These are phyloP conservation scores for Brachystomella parvula DNA, from an alignment of 1,140 invertebrate genomes.

Conservation along the genomic window DNA sequence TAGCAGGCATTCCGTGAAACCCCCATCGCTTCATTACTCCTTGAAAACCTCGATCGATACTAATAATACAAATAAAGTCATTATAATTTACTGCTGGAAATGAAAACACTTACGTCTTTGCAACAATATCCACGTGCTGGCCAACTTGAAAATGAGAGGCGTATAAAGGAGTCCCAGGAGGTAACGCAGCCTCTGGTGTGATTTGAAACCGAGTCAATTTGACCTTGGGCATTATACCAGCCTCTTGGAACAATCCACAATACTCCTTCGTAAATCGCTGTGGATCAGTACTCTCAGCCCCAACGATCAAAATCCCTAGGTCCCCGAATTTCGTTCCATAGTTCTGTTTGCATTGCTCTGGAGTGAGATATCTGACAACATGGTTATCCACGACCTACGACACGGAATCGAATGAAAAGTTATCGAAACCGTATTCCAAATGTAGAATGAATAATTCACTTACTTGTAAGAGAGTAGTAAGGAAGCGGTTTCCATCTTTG, in stretches of 20 bases:
- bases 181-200: slow-evolving; percentile 74
- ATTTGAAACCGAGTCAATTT: slow-evolving; percentile 74
- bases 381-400: slow-evolving; percentile 86
- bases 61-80: slow-evolving; percentile 44
- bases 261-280: slow-evolving; percentile 80
- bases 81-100: background rate
- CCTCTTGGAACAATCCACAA: slow-evolving; percentile 71
- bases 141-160: slow-evolving; percentile 85
- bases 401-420: background rate
- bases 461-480: slow-evolving; percentile 79
- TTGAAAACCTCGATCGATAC: slow-evolving; percentile 91
- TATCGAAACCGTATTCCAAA: slow-evolving; percentile 2
- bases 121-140: slow-evolving; percentile 79
- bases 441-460: background rate
- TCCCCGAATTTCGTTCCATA: slow-evolving; percentile 41
- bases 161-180: slow-evolving; percentile 79
- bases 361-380: slow-evolving; percentile 82
- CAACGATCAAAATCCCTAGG: slow-evolving; percentile 70
- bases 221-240: slow-evolving; percentile 83
- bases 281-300: slow-evolving; percentile 81
- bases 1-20: slow-evolving; percentile 85
- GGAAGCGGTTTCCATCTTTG: slow-evolving; percentile 69
- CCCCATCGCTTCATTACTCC: slow-evolving; percentile 95
- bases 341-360: slow-evolving; percentile 57
- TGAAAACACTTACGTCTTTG: slow-evolving; percentile 70